These are phyloP conservation scores for Heliconius erato DNA, from an alignment of 2,888 invertebrate species.

Conservation along the genomic window DNA sequence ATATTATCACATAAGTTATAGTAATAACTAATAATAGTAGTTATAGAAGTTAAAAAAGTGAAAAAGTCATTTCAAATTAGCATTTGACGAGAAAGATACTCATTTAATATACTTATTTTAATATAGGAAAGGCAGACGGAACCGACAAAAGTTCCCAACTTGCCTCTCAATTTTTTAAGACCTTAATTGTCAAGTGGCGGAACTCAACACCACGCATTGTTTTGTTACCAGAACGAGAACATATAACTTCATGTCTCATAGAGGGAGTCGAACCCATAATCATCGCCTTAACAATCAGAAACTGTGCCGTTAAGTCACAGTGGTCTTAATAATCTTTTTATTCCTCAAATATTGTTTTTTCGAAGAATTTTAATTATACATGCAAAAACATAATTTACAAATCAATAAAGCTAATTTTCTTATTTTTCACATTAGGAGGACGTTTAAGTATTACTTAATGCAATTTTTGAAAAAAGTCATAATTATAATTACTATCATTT, in stretches of 20 bases:
- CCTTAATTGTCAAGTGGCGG: not conserved
- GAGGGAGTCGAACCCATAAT: not conserved
- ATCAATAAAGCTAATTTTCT: not conserved
- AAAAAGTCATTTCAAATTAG: not conserved
- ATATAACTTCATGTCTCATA: not conserved
- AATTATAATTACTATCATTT: too few species aligned
- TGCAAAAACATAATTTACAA: not conserved
- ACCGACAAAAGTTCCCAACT: not conserved
- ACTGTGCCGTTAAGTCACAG: not conserved
- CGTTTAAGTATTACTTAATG: not conserved
- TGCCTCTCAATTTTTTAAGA: not conserved
- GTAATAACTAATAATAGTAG: not conserved
- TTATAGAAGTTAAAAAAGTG: not conserved
- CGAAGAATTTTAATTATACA: not conserved
- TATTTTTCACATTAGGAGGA: not conserved
- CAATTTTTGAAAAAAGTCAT: not conserved
- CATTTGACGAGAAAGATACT: not conserved
- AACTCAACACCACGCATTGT: not conserved
- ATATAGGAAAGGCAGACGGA: not conserved
- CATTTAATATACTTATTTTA: not conserved
- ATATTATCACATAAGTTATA: constrained; percentile 7
- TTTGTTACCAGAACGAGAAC: not conserved
- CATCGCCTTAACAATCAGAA: too few species aligned
- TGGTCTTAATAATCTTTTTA: not conserved
- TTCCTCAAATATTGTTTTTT: not conserved